These are phyloP conservation scores for Chamaetylas fuelleborni DNA, from an alignment of 2,113 vertebrate genomes.

Conservation along the genomic window DNA sequence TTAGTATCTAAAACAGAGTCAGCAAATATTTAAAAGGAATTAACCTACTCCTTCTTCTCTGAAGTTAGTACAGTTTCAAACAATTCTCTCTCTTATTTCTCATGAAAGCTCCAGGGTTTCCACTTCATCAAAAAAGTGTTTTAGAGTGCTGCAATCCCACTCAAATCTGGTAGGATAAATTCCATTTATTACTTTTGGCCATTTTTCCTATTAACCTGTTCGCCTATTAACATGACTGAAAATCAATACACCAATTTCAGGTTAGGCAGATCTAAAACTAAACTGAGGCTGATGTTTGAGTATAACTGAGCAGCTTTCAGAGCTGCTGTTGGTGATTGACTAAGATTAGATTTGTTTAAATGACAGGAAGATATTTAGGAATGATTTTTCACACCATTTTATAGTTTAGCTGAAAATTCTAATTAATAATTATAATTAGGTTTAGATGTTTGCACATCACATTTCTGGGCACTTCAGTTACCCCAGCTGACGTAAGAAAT, in stretches of 20 bases:
- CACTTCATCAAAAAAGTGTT: background rate
- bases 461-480: background rate
- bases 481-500: background rate
- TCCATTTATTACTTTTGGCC: background rate
- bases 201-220: background rate
- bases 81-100: background rate
- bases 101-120: background rate
- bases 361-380: fast-evolving
- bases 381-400: background rate
- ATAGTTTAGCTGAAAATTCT: background rate
- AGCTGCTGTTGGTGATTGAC: background rate
- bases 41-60: background rate
- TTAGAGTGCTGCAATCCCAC: background rate
- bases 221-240: background rate
- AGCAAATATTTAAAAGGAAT: background rate
- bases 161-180: background rate
- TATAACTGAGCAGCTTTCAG: background rate
- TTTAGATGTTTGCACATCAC: background rate
- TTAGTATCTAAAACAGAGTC: background rate
- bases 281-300: background rate
- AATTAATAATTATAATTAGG: background rate
- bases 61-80: background rate
- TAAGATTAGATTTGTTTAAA: background rate
- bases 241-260: background rate
- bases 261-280: background rate